Evolutionary conservation across 1,140 invertebrate genomes (phyloP), one percentile per base, ranked within the genome.

Genomic region (Nasonia giraulti): DNA sequence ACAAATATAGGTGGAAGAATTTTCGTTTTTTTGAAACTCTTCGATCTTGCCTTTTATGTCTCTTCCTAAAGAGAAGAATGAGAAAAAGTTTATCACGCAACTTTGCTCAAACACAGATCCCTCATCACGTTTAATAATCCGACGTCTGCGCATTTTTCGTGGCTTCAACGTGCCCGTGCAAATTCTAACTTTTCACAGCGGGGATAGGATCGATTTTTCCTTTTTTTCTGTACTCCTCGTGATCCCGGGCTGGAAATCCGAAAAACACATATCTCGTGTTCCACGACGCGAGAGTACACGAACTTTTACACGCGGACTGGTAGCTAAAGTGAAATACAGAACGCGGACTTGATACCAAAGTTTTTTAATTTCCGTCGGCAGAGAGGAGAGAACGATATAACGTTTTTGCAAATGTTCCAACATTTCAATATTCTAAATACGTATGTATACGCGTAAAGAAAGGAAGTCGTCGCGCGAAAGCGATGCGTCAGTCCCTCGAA

Each of bases 401-500:
- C 62, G 7, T 66, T 8, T 66, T 23, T 6, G 62, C 62, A 66
- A 66, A 66, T 66, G 40, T 44, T 7, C 33, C 6, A 37, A 6
- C 33, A 6, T 37, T 11, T 8, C 40, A 44, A 44, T 8, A 5
- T 8, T 10, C 40, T 37, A 37, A 37, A 37, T 37, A 37, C 33
- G 27, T 27, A 27, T 27, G 27, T 27, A 33, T 33, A 33, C 33
- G 5, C 2, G 5, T 10, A n/a, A 74, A 74, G 23, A 78, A 78
- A 17, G 44, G 27, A 78, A 78, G 40, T 62, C n/a, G 62, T 78
- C 27, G 27, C 33, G 33, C 33, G 33, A 75, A 40, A 75, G 37
- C 40, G 66, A 73, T 81, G 40, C 44, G 75, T 73, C 80, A 78
- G 47, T 47, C 31, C 73, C 27, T 68, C 68, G 55, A 83, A 86